Evolutionary conservation across 2,113 vertebrate species (phyloP), one percentile per base, ranked within the genome.

Genomic region (Zeus faber): DNA sequence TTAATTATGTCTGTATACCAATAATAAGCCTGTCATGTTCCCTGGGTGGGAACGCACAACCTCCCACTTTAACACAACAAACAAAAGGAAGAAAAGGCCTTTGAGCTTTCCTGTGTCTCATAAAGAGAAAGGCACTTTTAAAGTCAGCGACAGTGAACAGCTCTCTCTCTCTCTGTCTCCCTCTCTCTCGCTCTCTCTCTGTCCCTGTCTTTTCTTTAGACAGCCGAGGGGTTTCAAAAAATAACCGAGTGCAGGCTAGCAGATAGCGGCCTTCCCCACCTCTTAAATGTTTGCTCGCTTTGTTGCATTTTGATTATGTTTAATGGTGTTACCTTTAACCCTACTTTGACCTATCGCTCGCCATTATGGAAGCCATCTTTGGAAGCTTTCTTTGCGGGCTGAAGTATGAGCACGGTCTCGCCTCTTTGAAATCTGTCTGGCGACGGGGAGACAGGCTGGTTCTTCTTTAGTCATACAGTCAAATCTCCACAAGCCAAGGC

Each of bases 1-100:
- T 72, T 46, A 2, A 29, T 37, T 37, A 11, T 9, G 55, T n/a
- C 39, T 66, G 60, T 33, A 50, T 47, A 39, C 46, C 60, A 68
- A 76, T 41, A 54, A 69, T 62, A 58, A 76, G 79, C 50, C 23
- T 58, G 64, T 73, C 40, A 66, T 61, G 49, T 51, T 72, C 43
- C 29, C 31, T 3, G 39, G 61, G 48, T 65, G 49, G 55, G 58
- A 25, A 60, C 18, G 63, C 10, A 14, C 57, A 17, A 72, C 53
- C 70, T 53, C 45, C 25, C 23, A 47, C 43, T 56, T 74, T 49
- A 48, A 55, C 72, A 62, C 72, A 66, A 72, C 68, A 72, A 74
- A 74, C 60, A 60, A 55, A 68, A 9, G 21, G n/a, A 37, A 29
- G 21, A 37, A 37, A 29, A 37, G n/a, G 33, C 22, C 24, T 58